Conservation (phyloP, 1,140 invertebrate genomes). For the Conus ventricosus region DNA sequence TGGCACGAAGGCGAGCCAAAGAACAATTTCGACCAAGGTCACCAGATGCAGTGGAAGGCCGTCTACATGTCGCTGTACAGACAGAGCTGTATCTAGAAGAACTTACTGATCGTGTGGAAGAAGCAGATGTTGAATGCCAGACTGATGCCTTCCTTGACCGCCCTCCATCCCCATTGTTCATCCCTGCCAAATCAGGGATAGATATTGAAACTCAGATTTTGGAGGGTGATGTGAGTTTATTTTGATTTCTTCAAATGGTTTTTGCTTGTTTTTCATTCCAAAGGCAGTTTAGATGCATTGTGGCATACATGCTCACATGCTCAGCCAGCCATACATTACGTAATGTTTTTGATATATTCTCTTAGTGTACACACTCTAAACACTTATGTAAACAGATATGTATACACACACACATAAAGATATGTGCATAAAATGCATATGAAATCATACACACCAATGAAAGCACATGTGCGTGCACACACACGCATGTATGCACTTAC, state of each 20-base stretch:
- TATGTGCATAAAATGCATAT: too few relatives aligned
- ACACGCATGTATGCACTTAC: too few relatives aligned
- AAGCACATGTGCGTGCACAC: too few relatives aligned
- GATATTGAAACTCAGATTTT: conserved; percentile 90
- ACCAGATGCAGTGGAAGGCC: conserved; percentile 80
- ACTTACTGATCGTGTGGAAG: conserved; percentile 78
- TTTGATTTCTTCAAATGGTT: not conserved
- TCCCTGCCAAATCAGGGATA: conserved; percentile 85
- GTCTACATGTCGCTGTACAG: conserved; percentile 88
- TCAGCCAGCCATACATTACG: not conserved
- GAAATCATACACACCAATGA: too few relatives aligned
- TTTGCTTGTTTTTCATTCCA: not conserved
- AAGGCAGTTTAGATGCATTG: not conserved
- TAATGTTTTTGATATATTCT: too few relatives aligned
- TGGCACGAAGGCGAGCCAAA: conserved; percentile 72
- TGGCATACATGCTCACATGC: not conserved
- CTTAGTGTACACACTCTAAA: too few relatives aligned
- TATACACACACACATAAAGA: too few relatives aligned
- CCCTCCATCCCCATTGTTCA: conserved; percentile 83
- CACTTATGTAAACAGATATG: too few relatives aligned
- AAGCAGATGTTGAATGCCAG: conserved; percentile 86
- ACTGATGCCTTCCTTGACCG: conserved; percentile 90
- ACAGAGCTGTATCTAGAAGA: conserved; percentile 92
- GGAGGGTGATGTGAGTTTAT: conserved; percentile 85
- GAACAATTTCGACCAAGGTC: conserved; percentile 71